A percentile compares a stretch with the other conserved stretches of the same genome.
Evolutionary conservation across 2,888 invertebrate species (phyloP).

Genomic region (Amphimallon solstitiale): DNA sequence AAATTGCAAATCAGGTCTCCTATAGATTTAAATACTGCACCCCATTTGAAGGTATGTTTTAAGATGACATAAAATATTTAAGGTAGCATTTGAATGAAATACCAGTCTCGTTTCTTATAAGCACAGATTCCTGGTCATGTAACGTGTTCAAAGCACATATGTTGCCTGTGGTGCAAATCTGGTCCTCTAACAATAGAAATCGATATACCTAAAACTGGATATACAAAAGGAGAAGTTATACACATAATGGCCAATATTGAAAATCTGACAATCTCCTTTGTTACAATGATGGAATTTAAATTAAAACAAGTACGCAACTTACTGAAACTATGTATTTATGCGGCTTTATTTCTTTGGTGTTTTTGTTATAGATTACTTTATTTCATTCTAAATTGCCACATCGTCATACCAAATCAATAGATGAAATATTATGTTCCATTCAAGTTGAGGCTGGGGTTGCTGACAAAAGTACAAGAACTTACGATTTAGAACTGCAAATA

Average conservation of each 20-base stretch:
- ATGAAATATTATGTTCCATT: background rate
- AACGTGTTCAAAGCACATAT: background rate
- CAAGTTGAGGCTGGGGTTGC: background rate
- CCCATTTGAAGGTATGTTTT: constrained; percentile 10
- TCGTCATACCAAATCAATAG: background rate
- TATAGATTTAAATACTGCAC: background rate
- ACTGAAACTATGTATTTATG: background rate
- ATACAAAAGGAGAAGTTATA: background rate
- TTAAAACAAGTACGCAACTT: background rate
- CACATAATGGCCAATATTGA: background rate
- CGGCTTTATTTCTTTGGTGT: background rate
- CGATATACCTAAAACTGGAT: constrained; percentile 11
- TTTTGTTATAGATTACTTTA: background rate
- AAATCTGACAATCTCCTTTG: background rate
- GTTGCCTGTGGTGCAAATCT: background rate
- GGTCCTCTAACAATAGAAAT: constrained; percentile 3
- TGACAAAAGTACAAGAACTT: background rate
- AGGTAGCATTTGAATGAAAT: too few relatives aligned
- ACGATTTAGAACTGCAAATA: background rate
- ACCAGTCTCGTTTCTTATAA: too few relatives aligned
- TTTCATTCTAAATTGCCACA: background rate
- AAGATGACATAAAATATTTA: too few relatives aligned
- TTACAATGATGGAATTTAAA: background rate
- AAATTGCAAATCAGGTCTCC: constrained; percentile 1
- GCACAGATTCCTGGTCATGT: constrained; percentile 16